phyloP scores from a whole-genome alignment of 35 echinoderm and acorn worm genomes.

The Strongylocentrotus purpuratus region DNA sequence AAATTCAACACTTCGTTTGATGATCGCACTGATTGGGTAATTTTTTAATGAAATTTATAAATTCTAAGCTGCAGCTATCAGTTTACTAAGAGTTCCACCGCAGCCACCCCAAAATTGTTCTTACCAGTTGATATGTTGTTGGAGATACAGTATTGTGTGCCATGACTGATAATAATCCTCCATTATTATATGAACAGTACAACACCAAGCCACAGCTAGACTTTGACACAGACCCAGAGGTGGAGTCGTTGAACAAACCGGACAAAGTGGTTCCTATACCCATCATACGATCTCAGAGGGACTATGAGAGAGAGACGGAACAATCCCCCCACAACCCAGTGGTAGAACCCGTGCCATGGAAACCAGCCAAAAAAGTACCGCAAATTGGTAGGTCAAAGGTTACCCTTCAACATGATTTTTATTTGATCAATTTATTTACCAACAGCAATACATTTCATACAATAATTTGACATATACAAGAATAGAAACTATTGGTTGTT shows the following conservation, averaged over 20 bases:
- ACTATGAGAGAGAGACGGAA: slow-evolving; percentile 94
- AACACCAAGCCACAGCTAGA: slow-evolving; percentile 83
- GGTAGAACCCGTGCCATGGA: slow-evolving; percentile 92
- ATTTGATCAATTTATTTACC: too few species aligned
- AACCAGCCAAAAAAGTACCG: slow-evolving; percentile 76
- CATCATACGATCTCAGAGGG: slow-evolving; percentile 88
- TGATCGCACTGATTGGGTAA: too few species aligned
- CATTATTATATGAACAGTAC: background rate
- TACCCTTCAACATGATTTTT: background rate
- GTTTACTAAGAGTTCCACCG: background rate
- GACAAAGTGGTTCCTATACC: slow-evolving; percentile 93
- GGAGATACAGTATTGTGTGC: background rate
- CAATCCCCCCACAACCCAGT: slow-evolving; percentile 97
- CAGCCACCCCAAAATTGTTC: background rate
- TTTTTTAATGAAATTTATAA: too few species aligned
- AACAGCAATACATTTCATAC: too few species aligned
- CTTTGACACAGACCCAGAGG: slow-evolving; percentile 97
- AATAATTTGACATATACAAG: too few species aligned
- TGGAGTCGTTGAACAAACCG: slow-evolving; percentile 90
- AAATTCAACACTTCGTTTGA: too few species aligned
- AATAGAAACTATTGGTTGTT: too few species aligned
- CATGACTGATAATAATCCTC: background rate
- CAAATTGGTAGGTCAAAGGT: slow-evolving; percentile 83
- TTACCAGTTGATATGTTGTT: background rate
- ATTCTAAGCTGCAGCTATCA: background rate